These are phyloP conservation scores for Cetonia aurata DNA, from an alignment of 2,888 invertebrate species.

Conservation along the genomic window DNA sequence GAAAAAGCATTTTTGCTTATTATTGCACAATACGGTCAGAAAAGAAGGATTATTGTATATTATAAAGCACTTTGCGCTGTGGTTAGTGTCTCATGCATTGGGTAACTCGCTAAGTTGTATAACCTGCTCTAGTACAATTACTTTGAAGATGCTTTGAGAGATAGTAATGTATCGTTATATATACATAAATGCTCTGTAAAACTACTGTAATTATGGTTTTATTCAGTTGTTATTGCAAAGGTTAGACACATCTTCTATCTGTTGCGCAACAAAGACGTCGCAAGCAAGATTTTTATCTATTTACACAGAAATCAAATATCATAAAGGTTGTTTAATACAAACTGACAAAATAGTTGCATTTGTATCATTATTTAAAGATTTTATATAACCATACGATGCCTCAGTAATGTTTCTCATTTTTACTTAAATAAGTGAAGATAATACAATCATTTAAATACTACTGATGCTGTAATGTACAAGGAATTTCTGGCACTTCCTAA, in stretches of 20 bases:
- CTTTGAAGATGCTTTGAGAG: constrained; percentile 25
- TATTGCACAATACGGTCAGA: too few species aligned
- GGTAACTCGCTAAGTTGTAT: constrained; percentile 4
- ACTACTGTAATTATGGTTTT: constrained; percentile 24
- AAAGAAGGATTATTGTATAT: background rate
- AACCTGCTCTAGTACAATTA: constrained; percentile 22
- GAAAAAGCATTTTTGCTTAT: too few species aligned
- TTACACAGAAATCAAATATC: too few species aligned
- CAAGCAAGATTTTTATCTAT: too few species aligned
- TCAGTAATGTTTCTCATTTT: too few species aligned
- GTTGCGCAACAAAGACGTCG: too few species aligned
- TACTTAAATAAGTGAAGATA: too few species aligned
- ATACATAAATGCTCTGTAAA: background rate
- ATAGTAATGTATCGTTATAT: background rate
- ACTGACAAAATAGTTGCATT: too few species aligned
- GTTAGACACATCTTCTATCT: background rate
- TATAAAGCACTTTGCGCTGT: background rate
- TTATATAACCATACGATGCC: too few species aligned
- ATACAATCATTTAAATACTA: too few species aligned
- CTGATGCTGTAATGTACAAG: constrained; percentile 15
- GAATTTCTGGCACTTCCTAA: constrained; percentile 13
- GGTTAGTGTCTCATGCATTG: background rate
- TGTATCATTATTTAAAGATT: too few species aligned
- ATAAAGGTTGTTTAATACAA: too few species aligned
- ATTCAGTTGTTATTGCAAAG: constrained; percentile 5